Percentiles rank a stretch among this genome's conserved stretches.
These are phyloP conservation scores for Pteropus alecto DNA, from an alignment of 2,113 vertebrate genomes.

Conservation along the genomic window DNA sequence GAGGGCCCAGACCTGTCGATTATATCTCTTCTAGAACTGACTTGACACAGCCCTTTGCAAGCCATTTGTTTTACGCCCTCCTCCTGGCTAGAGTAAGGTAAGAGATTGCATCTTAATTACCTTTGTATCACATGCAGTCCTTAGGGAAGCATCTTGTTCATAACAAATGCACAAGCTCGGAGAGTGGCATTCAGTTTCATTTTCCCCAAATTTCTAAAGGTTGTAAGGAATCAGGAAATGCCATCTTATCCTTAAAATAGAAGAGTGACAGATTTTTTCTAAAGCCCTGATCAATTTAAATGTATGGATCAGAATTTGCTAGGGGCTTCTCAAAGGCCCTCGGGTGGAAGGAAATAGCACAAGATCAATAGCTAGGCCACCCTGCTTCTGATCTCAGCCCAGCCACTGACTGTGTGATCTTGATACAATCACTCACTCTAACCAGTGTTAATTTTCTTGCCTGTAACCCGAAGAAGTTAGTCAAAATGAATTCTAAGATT, in stretches of 20 bases:
- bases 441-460: background rate
- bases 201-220: background rate
- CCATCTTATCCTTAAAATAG: slow-evolving; percentile 39
- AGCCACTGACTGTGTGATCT: background rate
- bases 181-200: background rate
- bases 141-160: background rate
- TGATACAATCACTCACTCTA: background rate
- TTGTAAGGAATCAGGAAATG: slow-evolving; percentile 27
- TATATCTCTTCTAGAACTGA: background rate
- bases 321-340: background rate
- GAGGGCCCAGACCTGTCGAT: background rate
- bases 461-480: background rate
- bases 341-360: background rate
- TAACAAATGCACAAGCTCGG: background rate
- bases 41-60: background rate
- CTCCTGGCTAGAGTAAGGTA: background rate
- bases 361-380: background rate
- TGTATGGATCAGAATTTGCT: background rate
- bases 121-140: background rate
- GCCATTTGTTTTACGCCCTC: background rate
- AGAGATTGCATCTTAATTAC: background rate
- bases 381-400: background rate
- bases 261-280: background rate
- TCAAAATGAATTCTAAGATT: background rate
- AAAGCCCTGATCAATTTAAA: slow-evolving; percentile 9